A percentile compares a stretch with the other conserved stretches of the same genome.
These are phyloP conservation scores for Callaeas wilsoni DNA, from an alignment of 2,113 vertebrate species.

Conservation along the genomic window DNA sequence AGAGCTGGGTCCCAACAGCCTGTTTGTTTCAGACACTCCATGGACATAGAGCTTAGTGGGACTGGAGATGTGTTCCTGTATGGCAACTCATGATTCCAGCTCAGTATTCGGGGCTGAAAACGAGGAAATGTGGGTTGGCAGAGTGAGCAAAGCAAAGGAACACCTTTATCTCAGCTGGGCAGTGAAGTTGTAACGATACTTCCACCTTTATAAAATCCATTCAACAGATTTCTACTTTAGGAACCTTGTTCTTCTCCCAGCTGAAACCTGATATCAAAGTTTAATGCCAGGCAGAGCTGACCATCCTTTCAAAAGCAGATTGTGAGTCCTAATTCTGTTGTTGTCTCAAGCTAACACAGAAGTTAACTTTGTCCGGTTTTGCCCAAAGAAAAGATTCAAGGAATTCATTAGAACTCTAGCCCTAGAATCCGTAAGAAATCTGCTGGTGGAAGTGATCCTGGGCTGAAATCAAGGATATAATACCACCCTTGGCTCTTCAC, in stretches of 20 bases:
- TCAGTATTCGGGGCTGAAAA: not conserved
- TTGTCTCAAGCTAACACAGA: not conserved
- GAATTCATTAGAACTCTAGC: not conserved
- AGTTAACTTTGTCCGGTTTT: not conserved
- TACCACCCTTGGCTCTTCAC: not conserved
- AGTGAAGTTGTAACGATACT: not conserved
- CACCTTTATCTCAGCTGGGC: not conserved
- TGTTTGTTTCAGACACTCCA: not conserved
- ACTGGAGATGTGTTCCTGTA: not conserved
- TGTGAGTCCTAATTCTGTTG: not conserved
- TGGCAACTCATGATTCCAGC: not conserved
- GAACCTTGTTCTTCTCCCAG: not conserved
- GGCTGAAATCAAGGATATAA: not conserved
- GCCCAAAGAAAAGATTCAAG: not conserved
- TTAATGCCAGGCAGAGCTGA: not conserved
- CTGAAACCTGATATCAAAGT: not conserved
- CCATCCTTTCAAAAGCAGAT: not conserved
- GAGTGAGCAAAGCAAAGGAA: not conserved
- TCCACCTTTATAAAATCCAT: not conserved
- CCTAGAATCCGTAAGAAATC: not conserved
- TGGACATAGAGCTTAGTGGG: not conserved
- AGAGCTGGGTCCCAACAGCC: not conserved
- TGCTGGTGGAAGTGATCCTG: not conserved
- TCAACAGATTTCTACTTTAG: not conserved
- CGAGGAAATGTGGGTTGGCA: not conserved